Evolutionary conservation across 2,797 vertebrate species (phyloP).

Genomic region (Scomberomorus guttatus): DNA sequence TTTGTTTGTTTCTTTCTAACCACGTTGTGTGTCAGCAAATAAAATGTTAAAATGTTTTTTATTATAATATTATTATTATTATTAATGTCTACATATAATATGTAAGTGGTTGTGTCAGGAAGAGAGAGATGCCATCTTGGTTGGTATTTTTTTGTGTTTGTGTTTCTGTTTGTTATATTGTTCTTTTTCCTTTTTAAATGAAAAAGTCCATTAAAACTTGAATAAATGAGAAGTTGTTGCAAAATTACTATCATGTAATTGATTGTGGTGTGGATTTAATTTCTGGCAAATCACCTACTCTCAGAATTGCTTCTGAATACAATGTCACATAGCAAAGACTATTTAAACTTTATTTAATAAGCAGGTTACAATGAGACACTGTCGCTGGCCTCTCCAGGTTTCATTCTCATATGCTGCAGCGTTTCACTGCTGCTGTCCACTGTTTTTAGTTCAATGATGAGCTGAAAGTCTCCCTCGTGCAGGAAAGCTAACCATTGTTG

Average conservation of each 20-base stretch:
- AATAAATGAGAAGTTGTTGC: neutral
- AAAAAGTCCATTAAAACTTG: neutral
- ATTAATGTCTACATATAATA: too few relatives aligned
- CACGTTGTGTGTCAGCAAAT: too few relatives aligned
- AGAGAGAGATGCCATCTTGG: too few relatives aligned
- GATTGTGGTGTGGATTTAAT: neutral
- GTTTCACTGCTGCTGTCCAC: neutral
- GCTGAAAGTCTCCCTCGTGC: neutral
- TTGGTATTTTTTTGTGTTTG: too few relatives aligned
- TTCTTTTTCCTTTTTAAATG: too few relatives aligned
- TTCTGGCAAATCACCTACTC: neutral
- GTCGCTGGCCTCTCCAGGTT: neutral
- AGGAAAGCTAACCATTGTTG: neutral
- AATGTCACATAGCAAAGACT: neutral
- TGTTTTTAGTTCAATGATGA: neutral
- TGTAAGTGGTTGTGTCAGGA: too few relatives aligned
- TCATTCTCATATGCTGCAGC: neutral
- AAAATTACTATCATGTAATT: neutral
- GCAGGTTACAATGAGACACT: neutral
- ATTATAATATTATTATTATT: too few relatives aligned
- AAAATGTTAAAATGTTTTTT: too few relatives aligned
- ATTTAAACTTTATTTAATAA: neutral
- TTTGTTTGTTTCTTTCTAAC: too few relatives aligned
- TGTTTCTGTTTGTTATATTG: too few relatives aligned
- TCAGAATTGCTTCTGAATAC: neutral